Evolutionary conservation across 2,797 vertebrate genomes (phyloP), one percentile per base, ranked within the genome.

Genomic region (Trematocara caparti): DNA sequence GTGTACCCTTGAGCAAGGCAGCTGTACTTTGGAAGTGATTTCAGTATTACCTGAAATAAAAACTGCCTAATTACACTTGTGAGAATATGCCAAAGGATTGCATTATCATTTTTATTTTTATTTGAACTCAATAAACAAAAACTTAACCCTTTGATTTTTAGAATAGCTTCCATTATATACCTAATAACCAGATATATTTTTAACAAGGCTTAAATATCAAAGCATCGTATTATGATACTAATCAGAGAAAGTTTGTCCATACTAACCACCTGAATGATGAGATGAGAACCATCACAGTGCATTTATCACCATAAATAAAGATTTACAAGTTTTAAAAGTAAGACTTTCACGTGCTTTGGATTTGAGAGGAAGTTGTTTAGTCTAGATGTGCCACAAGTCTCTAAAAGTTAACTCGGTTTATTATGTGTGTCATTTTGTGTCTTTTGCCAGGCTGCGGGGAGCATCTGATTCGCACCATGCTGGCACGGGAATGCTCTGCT

Each of bases 401-500:
- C 51, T 78, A 17, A 53, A 71, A 38, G n/a, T 59, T 30, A 36
- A 47, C 53, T 27, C 13, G 6, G 21, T 53, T 36, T 43, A 43
- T 55, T 30, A 40, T 50, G 21, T 83, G n/a, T 82, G 43, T 85
- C 40, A 71, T 14, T 80, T 50, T 92, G 73, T 86, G 49, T 93
- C 27, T 87, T 83, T 83, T 79, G 21, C 89, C 90, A 99, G 99
- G 99, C 89, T 99, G 98, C 94, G 99, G 99, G 86, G 99, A 99
- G 94, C 99, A 99, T 96, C 97, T 99, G 88, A 97, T 99, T 38
- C 97, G 98, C 89, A 99, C 98, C 90, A 98, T 99, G 96, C 93
- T 99, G 94, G 98, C 98, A 88, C 97, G 97, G 95, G 99, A 99
- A 96, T 99, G 98, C 95, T 98, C 98, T 2, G 92, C 96, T 82